Conservation (phyloP, 2,888 invertebrate species). For the Hydropsyche betteni region DNA sequence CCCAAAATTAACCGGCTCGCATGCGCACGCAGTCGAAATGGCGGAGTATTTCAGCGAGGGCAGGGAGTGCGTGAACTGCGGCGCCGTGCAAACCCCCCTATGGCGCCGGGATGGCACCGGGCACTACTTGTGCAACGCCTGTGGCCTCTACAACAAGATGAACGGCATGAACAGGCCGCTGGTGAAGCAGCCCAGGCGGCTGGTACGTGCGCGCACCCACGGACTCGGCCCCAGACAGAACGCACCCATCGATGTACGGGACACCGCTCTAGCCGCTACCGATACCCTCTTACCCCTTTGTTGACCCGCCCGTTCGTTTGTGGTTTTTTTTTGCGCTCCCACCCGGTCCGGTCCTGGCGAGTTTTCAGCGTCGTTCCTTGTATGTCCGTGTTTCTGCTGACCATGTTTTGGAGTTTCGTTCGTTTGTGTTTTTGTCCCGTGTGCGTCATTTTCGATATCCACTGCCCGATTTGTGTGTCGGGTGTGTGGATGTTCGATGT, state of each 20-base stretch:
- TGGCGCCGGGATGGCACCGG: slow-evolving; percentile 99
- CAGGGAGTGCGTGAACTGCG: slow-evolving; percentile 51
- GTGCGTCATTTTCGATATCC: too few relatives aligned
- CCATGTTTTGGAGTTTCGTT: too few relatives aligned
- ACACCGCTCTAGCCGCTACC: slow-evolving; percentile 53
- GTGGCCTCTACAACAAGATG: slow-evolving; percentile 98
- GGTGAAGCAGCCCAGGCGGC: slow-evolving; percentile 89
- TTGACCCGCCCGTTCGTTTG: neutral
- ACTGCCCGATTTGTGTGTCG: too few relatives aligned
- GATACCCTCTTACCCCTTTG: neutral
- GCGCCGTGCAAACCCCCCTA: slow-evolving; percentile 75
- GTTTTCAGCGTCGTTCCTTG: too few relatives aligned
- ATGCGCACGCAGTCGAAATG: slow-evolving; percentile 41
- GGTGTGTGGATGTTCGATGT: too few relatives aligned
- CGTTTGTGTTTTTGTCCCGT: too few relatives aligned
- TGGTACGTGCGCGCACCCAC: slow-evolving; percentile 72
- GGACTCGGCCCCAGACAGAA: slow-evolving; percentile 59
- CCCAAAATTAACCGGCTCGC: too few relatives aligned
- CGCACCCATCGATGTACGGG: slow-evolving; percentile 54
- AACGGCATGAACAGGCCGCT: slow-evolving; percentile 94
- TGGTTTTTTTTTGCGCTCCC: too few relatives aligned
- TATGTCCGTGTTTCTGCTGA: too few relatives aligned
- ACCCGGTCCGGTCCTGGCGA: too few relatives aligned
- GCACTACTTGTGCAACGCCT: slow-evolving; percentile 99
- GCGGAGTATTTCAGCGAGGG: slow-evolving; percentile 51